phyloP scores from a whole-genome alignment of 2,797 vertebrate genomes.

The Pseudomugil tenellus region DNA sequence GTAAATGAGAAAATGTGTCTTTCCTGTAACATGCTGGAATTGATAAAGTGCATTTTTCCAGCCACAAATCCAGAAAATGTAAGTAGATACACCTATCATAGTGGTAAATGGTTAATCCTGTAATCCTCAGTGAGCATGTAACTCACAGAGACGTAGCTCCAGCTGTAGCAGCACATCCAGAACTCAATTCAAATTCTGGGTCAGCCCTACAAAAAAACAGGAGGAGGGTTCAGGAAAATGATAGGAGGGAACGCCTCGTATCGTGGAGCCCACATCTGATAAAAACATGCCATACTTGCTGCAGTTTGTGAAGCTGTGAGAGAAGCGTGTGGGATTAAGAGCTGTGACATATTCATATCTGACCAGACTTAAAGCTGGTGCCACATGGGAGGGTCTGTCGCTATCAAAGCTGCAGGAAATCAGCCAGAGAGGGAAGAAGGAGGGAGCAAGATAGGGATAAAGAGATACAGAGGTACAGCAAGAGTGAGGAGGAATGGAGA shows the following conservation, averaged over 20 bases:
- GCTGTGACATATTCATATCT: conserved; percentile 84
- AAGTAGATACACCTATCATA: conserved; percentile 20
- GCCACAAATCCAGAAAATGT: conserved; percentile 1
- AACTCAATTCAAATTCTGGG: conserved; percentile 42
- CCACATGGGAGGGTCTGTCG: conserved; percentile 78
- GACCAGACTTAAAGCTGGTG: conserved; percentile 78
- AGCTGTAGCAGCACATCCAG: conserved; percentile 14
- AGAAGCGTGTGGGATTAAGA: conserved; percentile 79
- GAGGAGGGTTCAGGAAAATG: conserved; percentile 27
- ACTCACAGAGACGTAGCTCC: conserved; percentile 21
- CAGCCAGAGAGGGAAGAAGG: conserved; percentile 63
- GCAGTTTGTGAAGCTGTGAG: conserved; percentile 63
- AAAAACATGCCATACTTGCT: conserved; percentile 33
- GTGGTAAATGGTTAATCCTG: conserved; percentile 34
- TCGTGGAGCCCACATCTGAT: conserved; percentile 49
- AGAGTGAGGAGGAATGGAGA: conserved; percentile 32
- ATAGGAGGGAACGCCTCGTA: neutral
- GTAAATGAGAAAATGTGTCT: neutral
- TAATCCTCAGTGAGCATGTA: conserved; percentile 50
- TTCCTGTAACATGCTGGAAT: neutral
- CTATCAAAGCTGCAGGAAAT: conserved; percentile 83
- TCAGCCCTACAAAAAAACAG: conserved; percentile 44
- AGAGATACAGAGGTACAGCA: conserved; percentile 66
- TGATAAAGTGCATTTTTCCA: neutral
- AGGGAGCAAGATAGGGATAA: conserved; percentile 63